phyloP scores from a whole-genome alignment of 2,113 vertebrate genomes.

The Arvicanthis niloticus region DNA sequence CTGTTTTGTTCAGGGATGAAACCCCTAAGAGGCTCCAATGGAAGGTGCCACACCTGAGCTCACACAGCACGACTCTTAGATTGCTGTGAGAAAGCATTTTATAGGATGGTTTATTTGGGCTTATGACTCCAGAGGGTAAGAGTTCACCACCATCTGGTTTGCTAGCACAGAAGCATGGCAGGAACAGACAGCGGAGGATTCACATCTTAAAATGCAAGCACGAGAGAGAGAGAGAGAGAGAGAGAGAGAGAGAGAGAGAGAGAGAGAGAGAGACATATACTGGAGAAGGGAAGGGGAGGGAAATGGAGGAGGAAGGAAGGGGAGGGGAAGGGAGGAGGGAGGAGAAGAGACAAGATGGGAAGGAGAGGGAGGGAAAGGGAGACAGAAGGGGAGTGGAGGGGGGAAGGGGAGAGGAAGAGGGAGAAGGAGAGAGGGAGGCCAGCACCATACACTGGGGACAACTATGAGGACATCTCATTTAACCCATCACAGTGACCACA shows the following conservation, averaged over 20 bases:
- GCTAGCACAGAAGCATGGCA: not conserved
- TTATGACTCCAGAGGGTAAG: not conserved
- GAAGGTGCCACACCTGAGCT: too few relatives aligned
- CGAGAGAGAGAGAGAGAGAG: not conserved
- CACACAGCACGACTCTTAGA: not conserved
- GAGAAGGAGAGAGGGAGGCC: too few relatives aligned
- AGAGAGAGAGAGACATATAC: too few relatives aligned
- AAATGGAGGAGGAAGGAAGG: too few relatives aligned
- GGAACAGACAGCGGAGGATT: not conserved
- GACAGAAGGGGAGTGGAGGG: rapidly evolving
- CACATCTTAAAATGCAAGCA: not conserved
- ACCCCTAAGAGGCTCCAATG: not conserved
- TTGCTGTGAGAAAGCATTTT: not conserved
- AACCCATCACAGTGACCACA: not conserved
- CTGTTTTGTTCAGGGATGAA: not conserved
- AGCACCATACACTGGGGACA: not conserved
- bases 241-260: too few relatives aligned
- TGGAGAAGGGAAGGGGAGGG: not conserved
- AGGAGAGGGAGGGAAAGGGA: rapidly evolving
- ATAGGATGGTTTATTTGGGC: not conserved
- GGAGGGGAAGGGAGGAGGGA: not conserved
- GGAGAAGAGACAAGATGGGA: rapidly evolving
- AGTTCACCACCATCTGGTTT: not conserved
- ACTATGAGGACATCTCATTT: not conserved
- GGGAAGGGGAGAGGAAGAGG: too few relatives aligned